Base-by-base conservation (phyloP, 1,140 invertebrate species). In the Araneus ventricosus region DNA sequence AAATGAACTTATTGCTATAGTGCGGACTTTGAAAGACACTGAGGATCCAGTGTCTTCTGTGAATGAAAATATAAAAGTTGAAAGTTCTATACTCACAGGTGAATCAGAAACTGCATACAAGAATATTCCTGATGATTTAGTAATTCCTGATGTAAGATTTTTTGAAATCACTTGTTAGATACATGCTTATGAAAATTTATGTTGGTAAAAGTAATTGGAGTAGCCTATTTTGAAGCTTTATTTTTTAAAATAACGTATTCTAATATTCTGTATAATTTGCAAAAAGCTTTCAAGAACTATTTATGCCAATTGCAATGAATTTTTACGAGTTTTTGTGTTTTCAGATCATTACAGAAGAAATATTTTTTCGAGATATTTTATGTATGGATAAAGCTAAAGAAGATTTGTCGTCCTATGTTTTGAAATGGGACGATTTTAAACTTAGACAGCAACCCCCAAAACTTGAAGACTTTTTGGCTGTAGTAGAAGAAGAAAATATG, bases 301-400 rank as follows among this genome's bases (percentile, higher is more conserved):
- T 14, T 52, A 52, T 52, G 45, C 17, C 0, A 8, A 14, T 14
- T 52, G 45, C 45, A 14, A 14, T 14, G 10, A 52, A 52, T 52
- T 52, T 52, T 52, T 52, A 52, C 17, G 45, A 52, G 45, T 52
- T 52, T 52, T 52, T 14, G 2, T 67, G 10, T 59, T 90, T 90
- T n/a, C 39, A 91, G 89, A 10, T 45, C 2, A 91, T 91, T 17
- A 91, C 79, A 27, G 89, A 91, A 91, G 24, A 91, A 82, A n/a
- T 84, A 34, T 91, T 91, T 79, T 57, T 91, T 14, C 67, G 45
- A 59, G 80, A 91, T 45, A 63, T 91, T 41, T 41, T 91, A 30
- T 82, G 79, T 24, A 24, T 91, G 22, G 79, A 63, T 39, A 24
- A 75, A 22, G 17, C 80, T 10, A 63, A 84, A 22, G 89, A 91